Conservation (phyloP, 2,888 invertebrate species). For the Lomographa bimaculata region DNA sequence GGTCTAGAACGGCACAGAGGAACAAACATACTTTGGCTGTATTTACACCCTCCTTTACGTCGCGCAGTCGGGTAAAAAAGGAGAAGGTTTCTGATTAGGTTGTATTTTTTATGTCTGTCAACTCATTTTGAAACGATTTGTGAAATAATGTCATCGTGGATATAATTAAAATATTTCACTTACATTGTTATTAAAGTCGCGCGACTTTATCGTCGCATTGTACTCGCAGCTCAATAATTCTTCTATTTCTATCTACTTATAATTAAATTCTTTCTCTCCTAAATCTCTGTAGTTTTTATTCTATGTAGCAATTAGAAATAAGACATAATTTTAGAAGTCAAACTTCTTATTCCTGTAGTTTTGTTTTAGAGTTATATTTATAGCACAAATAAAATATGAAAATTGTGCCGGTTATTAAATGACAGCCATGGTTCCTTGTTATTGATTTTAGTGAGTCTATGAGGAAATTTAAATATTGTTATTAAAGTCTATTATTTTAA, state of each 20-base stretch:
- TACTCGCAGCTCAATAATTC: conserved; percentile 11
- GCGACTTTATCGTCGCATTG: conserved; percentile 6
- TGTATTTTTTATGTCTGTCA: too few relatives aligned
- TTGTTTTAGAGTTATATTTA: conserved; percentile 9
- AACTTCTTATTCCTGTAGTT: conserved; percentile 28
- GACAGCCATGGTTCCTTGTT: conserved; percentile 15
- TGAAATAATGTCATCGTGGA: too few relatives aligned
- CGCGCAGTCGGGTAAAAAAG: too few relatives aligned
- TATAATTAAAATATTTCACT: too few relatives aligned
- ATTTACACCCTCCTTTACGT: too few relatives aligned
- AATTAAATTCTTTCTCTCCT: conserved; percentile 23
- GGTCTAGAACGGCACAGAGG: too few relatives aligned
- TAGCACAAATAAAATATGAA: conserved; percentile 16
- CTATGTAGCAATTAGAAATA: conserved; percentile 16
- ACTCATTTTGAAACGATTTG: too few relatives aligned
- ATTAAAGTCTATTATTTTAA: too few relatives aligned
- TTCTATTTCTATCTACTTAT: conserved; percentile 27
- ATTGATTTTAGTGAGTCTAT: conserved; percentile 1
- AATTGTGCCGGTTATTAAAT: conserved; percentile 13
- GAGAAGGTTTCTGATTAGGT: too few relatives aligned
- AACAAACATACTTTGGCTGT: too few relatives aligned
- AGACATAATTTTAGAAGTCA: conserved; percentile 33
- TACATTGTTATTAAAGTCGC: not conserved
- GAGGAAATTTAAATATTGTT: too few relatives aligned
- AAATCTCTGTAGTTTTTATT: conserved; percentile 34